Evolutionary conservation across 2,113 vertebrate species (phyloP), one percentile per base, ranked within the genome.

Genomic region (Hippolais icterina): DNA sequence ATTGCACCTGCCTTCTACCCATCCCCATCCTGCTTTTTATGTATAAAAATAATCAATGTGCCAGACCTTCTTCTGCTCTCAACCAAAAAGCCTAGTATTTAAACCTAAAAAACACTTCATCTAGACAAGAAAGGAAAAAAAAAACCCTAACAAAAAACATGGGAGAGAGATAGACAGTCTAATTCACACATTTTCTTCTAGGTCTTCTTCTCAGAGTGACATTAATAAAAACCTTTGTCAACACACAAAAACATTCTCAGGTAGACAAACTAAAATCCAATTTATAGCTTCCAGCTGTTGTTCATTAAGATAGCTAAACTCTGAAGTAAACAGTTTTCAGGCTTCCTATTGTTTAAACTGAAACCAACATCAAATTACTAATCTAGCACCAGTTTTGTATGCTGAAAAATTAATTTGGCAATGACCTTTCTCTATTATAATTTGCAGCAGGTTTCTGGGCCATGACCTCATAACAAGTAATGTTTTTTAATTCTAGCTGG

Each of bases 21-120:
- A 12, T 33, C 2, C 13, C 6, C 7, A 44, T 28, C 23, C 20
- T 69, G 13, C 4, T 71, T 87, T 78, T 79, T 37, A 41, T 52
- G 7, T 16, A 39, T 21, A 49, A 52, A 85, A 83, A 35, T 10
- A 60, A 29, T 39, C 16, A 49, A 9, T 0, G 0, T 87, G 20
- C 3, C 41, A 44, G 29, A 28, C 2, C 2, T 7, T 37, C 11
- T 65, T 74, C 17, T 2, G 20, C 11, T 75, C 9, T 52, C 41
- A 68, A 2, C 37, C 15, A 65, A 65, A 64, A 68, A 39, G 4
- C 23, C 25, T 41, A 28, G 25, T 60, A 60, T 46, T 46, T 71
- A 84, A 82, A 52, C 11, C 20, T 70, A 75, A 1, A 61, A 65
- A 71, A 65, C 13, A 33, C 3, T 68, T 23, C 1, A 15, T 23